phyloP scores from a whole-genome alignment of 2,113 vertebrate species.

The Callipepla squamata region DNA sequence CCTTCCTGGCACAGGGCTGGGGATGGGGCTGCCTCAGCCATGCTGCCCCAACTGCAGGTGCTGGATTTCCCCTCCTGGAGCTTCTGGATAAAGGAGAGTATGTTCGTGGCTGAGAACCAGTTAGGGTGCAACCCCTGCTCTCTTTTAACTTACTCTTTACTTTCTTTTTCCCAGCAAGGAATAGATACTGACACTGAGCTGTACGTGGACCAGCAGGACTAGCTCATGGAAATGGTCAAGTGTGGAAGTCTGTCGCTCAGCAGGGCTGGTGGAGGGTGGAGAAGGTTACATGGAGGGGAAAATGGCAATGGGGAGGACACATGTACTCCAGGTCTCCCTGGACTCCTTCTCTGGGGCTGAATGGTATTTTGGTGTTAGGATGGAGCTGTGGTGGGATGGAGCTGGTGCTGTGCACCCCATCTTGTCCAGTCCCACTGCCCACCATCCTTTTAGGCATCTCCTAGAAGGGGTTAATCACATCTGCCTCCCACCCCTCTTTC shows the following conservation, averaged over 20 bases:
- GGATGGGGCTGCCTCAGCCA: neutral
- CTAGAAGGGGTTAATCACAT: neutral
- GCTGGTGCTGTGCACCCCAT: neutral
- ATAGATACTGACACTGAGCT: neutral
- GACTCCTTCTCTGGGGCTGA: neutral
- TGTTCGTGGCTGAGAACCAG: fast-evolving
- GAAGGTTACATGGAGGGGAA: neutral
- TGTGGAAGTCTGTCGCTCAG: neutral
- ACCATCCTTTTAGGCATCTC: neutral
- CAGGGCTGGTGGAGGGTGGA: fast-evolving
- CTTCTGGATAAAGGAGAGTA: neutral
- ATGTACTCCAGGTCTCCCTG: neutral
- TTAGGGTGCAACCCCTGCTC: fast-evolving
- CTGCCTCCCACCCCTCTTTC: neutral
- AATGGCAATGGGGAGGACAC: fast-evolving
- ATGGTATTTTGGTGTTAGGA: neutral
- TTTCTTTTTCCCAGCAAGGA: neutral
- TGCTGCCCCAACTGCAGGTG: neutral
- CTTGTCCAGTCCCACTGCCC: neutral
- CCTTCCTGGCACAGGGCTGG: neutral
- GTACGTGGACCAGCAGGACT: neutral
- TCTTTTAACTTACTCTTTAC: neutral
- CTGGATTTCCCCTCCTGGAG: neutral
- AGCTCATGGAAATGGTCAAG: neutral
- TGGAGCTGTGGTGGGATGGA: neutral